Base-by-base conservation (phyloP, 2,797 vertebrate species). In the Pteropus rufus region DNA sequence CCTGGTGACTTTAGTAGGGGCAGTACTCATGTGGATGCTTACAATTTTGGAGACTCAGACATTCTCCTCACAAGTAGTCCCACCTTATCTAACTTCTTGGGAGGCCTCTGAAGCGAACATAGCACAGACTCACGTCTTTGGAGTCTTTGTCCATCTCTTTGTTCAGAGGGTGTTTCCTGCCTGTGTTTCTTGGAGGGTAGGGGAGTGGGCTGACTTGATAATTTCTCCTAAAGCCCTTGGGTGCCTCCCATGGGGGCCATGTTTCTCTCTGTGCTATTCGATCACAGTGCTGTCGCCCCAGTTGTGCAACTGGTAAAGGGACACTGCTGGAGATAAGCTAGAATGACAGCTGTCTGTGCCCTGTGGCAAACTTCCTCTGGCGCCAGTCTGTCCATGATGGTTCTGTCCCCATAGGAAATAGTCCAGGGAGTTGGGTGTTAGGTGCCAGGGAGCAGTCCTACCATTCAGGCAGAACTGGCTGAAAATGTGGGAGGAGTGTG, bases 111-210 rank as follows among this genome's bases (percentile, higher is more conserved):
- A 88, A 36, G 44, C 6, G 16, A 6, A 54, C 19, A 18, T 0
- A 31, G 46, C 60, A 58, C 11, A n/a, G 52, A 39, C 36, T 62
- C 34, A 7, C 0, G 5, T 65, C 52, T 67, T 52, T 44, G 62
- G 76, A 19, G 56, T 52, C 85, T 67, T 64, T 23, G 65, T 76
- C 31, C 26, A 19, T 69, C 91, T 90, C 31, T 85, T 81, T 87
- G 36, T 81, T 64, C 56, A 87, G 44, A 49, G 11, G 11, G 0
- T 46, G 60, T 77, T 93, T 93, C 64, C 69, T 56, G 41, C 69
- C 54, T 39, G 3, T 39, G 24, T 69, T 64, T 82, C 79, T 83
- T 36, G 4, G 69, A 86, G 21, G 41, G 34, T 21, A 36, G 52
- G 39, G 34, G 54, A 39, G 21, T 3, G 12, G 36, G 46, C 72